Evolutionary conservation across 1,140 invertebrate genomes (phyloP).

Genomic region (Triops longicaudatus): DNA sequence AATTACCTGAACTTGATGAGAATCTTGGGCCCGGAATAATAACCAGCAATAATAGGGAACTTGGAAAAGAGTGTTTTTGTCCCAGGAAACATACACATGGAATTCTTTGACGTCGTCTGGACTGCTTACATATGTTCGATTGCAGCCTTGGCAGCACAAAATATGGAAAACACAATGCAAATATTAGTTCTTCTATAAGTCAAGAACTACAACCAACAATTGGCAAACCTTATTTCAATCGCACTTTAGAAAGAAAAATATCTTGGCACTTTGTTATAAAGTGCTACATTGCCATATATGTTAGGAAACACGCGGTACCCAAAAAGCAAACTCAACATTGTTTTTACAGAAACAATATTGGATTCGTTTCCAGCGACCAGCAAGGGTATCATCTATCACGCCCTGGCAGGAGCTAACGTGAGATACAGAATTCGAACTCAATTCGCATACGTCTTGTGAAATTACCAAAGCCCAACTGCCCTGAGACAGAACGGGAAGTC

Average conservation of each 20-base stretch:
- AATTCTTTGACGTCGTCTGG: not conserved
- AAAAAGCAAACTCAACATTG: not conserved
- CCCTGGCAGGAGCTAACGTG: not conserved
- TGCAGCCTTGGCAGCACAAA: not conserved
- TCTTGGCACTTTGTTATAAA: not conserved
- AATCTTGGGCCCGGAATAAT: constrained; percentile 12
- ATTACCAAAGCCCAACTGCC: not conserved
- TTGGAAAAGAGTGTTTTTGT: not conserved
- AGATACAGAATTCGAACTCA: constrained; percentile 8
- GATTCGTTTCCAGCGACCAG: not conserved
- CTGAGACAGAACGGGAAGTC: not conserved
- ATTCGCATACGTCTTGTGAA: constrained; percentile 15
- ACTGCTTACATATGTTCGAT: constrained; percentile 3
- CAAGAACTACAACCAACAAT: not conserved
- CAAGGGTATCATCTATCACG: constrained; percentile 11
- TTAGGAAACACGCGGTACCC: not conserved
- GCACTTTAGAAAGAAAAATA: not conserved
- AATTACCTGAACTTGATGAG: not conserved
- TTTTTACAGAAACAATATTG: not conserved
- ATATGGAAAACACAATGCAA: not conserved
- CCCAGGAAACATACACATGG: constrained; percentile 5
- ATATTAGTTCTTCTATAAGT: not conserved
- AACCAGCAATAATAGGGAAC: constrained; percentile 8
- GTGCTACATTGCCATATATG: not conserved
- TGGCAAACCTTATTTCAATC: not conserved